Conservation (phyloP, 2,113 vertebrate genomes). For the Microtus pennsylvanicus region DNA sequence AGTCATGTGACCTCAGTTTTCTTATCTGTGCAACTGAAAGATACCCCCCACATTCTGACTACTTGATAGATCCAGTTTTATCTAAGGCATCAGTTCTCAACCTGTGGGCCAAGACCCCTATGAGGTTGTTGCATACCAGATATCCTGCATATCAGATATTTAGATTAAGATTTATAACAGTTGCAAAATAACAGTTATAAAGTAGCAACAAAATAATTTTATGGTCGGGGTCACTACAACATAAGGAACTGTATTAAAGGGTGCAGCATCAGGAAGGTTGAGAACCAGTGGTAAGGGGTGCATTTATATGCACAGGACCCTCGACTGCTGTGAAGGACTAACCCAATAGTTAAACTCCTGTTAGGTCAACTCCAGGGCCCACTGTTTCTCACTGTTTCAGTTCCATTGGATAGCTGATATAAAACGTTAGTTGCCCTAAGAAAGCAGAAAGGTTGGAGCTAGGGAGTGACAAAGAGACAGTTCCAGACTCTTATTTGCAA, state of each 20-base stretch:
- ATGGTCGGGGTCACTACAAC: background rate
- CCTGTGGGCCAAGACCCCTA: background rate
- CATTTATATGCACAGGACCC: background rate
- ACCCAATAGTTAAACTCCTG: background rate
- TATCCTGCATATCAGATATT: background rate
- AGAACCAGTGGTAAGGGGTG: background rate
- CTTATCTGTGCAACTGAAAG: background rate
- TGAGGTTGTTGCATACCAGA: background rate
- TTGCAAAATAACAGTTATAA: background rate
- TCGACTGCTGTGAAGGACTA: background rate
- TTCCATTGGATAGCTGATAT: background rate
- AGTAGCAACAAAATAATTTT: background rate
- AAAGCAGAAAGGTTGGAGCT: background rate
- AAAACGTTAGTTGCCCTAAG: background rate
- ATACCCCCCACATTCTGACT: background rate
- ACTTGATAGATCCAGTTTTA: background rate
- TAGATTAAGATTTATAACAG: background rate
- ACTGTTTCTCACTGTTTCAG: background rate
- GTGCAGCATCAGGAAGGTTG: background rate
- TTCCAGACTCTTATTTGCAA: slow-evolving; percentile 10
- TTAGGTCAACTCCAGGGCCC: background rate
- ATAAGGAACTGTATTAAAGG: background rate
- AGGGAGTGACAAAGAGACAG: background rate
- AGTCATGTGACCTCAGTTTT: slow-evolving; percentile 17
- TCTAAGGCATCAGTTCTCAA: background rate